Conservation (phyloP, 53 echinoderm and acorn worm species). For the Paracentrotus lividus region DNA sequence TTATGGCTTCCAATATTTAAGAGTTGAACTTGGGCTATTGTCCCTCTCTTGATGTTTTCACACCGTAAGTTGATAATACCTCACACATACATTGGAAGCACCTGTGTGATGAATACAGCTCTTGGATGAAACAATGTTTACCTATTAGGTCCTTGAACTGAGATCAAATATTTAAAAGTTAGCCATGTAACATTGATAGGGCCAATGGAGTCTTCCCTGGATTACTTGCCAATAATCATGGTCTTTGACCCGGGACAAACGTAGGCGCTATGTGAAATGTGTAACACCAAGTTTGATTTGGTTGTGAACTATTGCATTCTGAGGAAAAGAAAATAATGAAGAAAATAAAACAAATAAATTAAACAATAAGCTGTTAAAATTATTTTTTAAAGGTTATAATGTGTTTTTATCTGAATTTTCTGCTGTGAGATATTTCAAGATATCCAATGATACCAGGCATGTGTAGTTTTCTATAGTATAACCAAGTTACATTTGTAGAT, state of each 20-base stretch:
- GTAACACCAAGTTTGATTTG: not conserved
- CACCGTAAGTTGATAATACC: slow-evolving; percentile 51
- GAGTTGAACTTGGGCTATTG: slow-evolving; percentile 37
- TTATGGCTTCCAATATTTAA: slow-evolving; percentile 61
- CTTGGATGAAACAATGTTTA: slow-evolving; percentile 23
- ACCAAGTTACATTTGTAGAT: no score
- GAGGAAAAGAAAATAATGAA: no score
- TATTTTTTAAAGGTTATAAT: no score
- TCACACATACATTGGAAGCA: slow-evolving; percentile 4
- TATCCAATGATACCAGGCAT: no score
- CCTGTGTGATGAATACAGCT: slow-evolving; percentile 3
- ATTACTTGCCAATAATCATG: not conserved
- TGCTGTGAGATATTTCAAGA: no score
- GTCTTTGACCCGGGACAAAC: slow-evolving; percentile 11
- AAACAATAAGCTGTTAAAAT: no score
- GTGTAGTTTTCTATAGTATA: no score
- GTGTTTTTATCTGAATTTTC: no score
- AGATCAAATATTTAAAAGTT: slow-evolving; percentile 57
- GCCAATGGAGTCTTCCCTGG: not conserved
- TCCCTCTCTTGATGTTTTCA: not conserved
- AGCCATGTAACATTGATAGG: slow-evolving; percentile 61
- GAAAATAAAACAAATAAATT: no score
- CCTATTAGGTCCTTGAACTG: slow-evolving; percentile 36
- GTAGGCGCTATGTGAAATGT: not conserved
- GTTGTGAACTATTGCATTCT: not conserved